Conservation (phyloP, 2,888 invertebrate genomes). For the Crioceris asparagi region DNA sequence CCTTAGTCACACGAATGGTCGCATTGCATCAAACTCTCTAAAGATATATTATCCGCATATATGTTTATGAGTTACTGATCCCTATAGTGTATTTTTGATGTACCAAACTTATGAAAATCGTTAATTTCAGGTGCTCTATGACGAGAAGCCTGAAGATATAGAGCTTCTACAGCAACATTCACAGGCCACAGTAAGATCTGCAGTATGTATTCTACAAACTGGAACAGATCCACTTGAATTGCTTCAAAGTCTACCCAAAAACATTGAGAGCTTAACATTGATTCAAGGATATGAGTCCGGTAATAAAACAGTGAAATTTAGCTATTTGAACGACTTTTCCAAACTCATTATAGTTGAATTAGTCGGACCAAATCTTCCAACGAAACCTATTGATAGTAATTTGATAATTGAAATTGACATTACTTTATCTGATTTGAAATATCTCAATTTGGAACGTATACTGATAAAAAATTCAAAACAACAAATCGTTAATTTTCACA, state of each 20-base stretch:
- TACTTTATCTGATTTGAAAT: slow-evolving; percentile 38
- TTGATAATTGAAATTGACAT: slow-evolving; percentile 41
- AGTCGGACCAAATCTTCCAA: slow-evolving; percentile 41
- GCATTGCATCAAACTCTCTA: too few species aligned
- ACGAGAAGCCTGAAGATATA: slow-evolving; percentile 32
- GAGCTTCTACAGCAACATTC: slow-evolving; percentile 34
- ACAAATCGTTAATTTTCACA: slow-evolving; percentile 36
- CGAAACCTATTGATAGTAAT: slow-evolving; percentile 27
- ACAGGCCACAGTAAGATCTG: slow-evolving; percentile 37
- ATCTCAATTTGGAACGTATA: slow-evolving; percentile 44
- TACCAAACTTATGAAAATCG: too few species aligned
- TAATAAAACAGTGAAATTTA: slow-evolving; percentile 38
- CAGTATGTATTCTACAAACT: slow-evolving; percentile 44
- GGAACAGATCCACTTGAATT: slow-evolving; percentile 36
- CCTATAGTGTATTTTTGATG: too few species aligned
- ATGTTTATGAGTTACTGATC: too few species aligned
- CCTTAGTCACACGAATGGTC: too few species aligned
- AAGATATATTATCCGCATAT: too few species aligned
- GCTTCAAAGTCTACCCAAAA: slow-evolving; percentile 38
- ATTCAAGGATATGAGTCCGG: slow-evolving; percentile 45
- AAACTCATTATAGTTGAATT: slow-evolving; percentile 50
- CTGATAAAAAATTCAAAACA: slow-evolving; percentile 30
- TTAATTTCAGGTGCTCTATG: slow-evolving; percentile 35
- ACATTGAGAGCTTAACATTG: slow-evolving; percentile 45
- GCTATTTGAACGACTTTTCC: slow-evolving; percentile 38